These are phyloP conservation scores for Okapia johnstoni DNA, from an alignment of 2,113 vertebrate species.

Conservation along the genomic window DNA sequence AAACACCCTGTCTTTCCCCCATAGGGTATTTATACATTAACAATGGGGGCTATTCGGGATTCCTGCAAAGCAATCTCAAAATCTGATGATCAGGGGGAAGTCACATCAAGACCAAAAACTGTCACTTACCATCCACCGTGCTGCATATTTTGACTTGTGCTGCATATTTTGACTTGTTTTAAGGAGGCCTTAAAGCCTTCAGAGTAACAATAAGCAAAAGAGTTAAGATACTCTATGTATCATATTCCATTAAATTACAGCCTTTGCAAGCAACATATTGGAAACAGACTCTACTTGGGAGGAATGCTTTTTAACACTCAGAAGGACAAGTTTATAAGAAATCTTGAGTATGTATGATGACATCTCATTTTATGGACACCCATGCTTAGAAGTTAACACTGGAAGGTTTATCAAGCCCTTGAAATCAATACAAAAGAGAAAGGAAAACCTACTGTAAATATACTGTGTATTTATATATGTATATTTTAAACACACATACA, in stretches of 20 bases:
- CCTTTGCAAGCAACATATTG: slow-evolving; percentile 22
- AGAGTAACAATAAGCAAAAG: slow-evolving; percentile 23
- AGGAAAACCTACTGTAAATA: not conserved
- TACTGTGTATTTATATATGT: not conserved
- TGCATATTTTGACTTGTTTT: slow-evolving; percentile 25
- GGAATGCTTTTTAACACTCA: not conserved
- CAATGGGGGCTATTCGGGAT: not conserved
- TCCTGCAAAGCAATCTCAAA: not conserved
- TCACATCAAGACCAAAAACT: not conserved
- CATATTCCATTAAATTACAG: slow-evolving; percentile 55
- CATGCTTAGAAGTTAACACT: not conserved
- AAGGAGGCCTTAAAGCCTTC: not conserved
- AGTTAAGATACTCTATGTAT: not conserved
- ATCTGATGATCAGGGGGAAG: not conserved
- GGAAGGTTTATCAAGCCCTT: not conserved
- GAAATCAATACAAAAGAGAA: not conserved
- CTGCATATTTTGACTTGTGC: slow-evolving; percentile 29
- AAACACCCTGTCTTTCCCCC: not conserved
- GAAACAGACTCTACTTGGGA: slow-evolving; percentile 23
- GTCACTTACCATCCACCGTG: not conserved
- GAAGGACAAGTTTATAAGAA: not conserved
- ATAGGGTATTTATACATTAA: not conserved
- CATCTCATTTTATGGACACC: not conserved
- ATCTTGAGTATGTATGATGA: not conserved
- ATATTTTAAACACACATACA: not conserved